Conservation (phyloP, 2,888 invertebrate genomes). For the Diachrysia chrysitis region DNA sequence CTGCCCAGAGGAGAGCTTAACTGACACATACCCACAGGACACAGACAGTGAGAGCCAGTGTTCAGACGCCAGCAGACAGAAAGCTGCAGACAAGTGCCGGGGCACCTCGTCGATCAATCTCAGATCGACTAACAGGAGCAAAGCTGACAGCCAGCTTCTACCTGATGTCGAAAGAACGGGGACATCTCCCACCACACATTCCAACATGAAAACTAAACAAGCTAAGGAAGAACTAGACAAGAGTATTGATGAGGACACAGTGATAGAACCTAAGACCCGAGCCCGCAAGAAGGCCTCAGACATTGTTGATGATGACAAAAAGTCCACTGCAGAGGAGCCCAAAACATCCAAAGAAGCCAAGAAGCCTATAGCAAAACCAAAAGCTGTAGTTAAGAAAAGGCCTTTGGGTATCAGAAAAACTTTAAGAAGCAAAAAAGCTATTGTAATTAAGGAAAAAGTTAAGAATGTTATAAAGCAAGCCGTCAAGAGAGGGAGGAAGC, state of each 20-base stretch:
- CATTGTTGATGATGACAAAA: slow-evolving; percentile 80
- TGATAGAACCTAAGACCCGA: slow-evolving; percentile 85
- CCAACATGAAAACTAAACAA: slow-evolving; percentile 89
- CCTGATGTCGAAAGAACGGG: slow-evolving; percentile 87
- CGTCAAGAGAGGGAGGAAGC: slow-evolving; percentile 77
- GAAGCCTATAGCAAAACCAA: slow-evolving; percentile 79
- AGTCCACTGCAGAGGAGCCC: slow-evolving; percentile 80
- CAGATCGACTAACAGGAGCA: slow-evolving; percentile 65
- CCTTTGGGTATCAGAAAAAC: slow-evolving; percentile 85
- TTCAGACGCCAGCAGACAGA: slow-evolving; percentile 39
- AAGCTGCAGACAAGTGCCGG: slow-evolving; percentile 39
- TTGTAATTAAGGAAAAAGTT: slow-evolving; percentile 75
- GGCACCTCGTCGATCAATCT: slow-evolving; percentile 64
- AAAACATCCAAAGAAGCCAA: slow-evolving; percentile 84
- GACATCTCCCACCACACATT: slow-evolving; percentile 83
- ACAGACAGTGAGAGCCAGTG: slow-evolving; percentile 51
- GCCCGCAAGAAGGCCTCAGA: slow-evolving; percentile 86
- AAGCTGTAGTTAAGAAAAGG: slow-evolving; percentile 81
- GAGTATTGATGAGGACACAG: slow-evolving; percentile 81
- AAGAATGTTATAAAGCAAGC: slow-evolving; percentile 79
- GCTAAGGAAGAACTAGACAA: slow-evolving; percentile 83
- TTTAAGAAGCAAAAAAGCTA: slow-evolving; percentile 81
- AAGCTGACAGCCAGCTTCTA: slow-evolving; percentile 70
- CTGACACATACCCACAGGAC: slow-evolving; percentile 45
- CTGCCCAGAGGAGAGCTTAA: slow-evolving; percentile 56